A percentile compares a stretch with the other conserved stretches of the same genome.
phyloP scores from a whole-genome alignment of 64 coral and sea anemone species.

The Anthopleura sola region DNA sequence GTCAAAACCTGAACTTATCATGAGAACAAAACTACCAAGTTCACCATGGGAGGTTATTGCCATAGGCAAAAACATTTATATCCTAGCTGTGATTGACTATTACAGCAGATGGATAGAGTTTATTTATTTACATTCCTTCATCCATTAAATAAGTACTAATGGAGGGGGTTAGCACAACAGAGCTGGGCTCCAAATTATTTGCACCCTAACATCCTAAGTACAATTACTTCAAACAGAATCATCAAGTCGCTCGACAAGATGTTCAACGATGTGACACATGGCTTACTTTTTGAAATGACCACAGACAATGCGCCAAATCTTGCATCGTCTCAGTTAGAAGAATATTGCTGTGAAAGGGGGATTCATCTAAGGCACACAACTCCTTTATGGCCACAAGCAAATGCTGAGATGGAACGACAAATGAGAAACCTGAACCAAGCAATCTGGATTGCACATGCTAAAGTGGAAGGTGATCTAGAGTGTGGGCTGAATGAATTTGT shows the following conservation, averaged over 20 bases:
- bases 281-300: slow-evolving; percentile 1
- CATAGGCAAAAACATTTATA: not conserved
- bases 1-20: slow-evolving; percentile 11
- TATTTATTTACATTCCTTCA: too few relatives aligned
- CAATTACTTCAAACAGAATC: not conserved
- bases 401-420: slow-evolving; percentile 33
- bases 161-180: too few relatives aligned
- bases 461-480: slow-evolving; percentile 24
- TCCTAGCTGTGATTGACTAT: slow-evolving; percentile 20
- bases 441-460: not conserved
- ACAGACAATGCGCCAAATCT: slow-evolving; percentile 28
- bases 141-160: too few relatives aligned
- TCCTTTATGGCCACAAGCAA: slow-evolving; percentile 32
- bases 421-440: slow-evolving; percentile 34
- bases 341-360: not conserved
- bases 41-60: slow-evolving; percentile 36
- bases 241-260: slow-evolving; percentile 3
- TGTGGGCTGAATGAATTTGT: not conserved
- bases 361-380: slow-evolving; percentile 11
- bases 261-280: slow-evolving; percentile 30
- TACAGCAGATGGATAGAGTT: slow-evolving; percentile 38
- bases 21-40: slow-evolving; percentile 22
- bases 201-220: slow-evolving; percentile 8
- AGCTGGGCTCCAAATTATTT: too few relatives aligned
- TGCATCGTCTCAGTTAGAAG: not conserved